Conservation (phyloP, 2,888 invertebrate genomes). For the Gerris lacustris region DNA sequence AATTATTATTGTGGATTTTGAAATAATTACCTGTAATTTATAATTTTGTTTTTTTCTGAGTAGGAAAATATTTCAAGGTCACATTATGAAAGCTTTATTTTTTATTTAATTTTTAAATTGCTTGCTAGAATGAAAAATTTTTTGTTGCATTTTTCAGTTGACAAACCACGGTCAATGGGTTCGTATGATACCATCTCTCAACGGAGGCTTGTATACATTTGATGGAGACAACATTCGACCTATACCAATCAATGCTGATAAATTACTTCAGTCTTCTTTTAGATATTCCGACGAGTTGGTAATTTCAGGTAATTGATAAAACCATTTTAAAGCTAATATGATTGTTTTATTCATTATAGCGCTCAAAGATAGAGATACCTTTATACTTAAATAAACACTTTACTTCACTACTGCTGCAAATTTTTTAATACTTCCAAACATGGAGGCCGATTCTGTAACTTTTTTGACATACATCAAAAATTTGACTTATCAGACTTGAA, state of each 20-base stretch:
- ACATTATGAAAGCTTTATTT: no score
- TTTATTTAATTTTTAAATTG: no score
- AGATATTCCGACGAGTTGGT: slow-evolving; percentile 74
- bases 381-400: slow-evolving; percentile 4
- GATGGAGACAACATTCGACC: slow-evolving; percentile 79
- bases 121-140: no score
- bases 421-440: background rate
- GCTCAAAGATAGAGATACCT: slow-evolving; percentile 2
- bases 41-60: slow-evolving; percentile 16
- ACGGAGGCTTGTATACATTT: slow-evolving; percentile 82
- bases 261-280: slow-evolving; percentile 73
- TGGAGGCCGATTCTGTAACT: no score
- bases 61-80: no score
- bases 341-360: slow-evolving; percentile 13
- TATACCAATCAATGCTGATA: slow-evolving; percentile 68
- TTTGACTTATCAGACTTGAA: no score
- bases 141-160: slow-evolving; percentile 42
- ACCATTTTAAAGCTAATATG: slow-evolving; percentile 7
- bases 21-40: slow-evolving; percentile 9
- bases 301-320: slow-evolving; percentile 52
- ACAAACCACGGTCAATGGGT: slow-evolving; percentile 75
- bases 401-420: background rate
- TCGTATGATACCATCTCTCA: slow-evolving; percentile 81
- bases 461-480: no score
- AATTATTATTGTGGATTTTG: no score